These are phyloP conservation scores for Paracentrotus lividus DNA, from an alignment of 53 echinoderm and acorn worm species.

Conservation along the genomic window DNA sequence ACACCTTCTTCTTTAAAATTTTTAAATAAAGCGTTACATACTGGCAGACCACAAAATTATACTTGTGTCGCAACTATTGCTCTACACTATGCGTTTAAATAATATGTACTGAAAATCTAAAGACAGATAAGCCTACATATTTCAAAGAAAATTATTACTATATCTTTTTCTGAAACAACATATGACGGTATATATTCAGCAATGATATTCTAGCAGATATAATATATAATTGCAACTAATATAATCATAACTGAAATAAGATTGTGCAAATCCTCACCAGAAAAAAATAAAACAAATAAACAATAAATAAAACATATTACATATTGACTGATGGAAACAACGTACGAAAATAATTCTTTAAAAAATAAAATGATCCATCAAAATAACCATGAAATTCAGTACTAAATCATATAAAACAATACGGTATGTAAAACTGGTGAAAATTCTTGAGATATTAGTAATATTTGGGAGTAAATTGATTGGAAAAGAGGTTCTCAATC, in stretches of 20 bases:
- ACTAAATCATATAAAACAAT: neutral
- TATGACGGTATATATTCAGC: neutral
- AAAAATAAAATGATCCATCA: neutral
- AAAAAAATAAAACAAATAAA: neutral
- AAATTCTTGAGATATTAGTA: no score
- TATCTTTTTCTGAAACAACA: neutral
- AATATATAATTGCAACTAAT: constrained; percentile 10
- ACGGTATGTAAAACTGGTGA: neutral
- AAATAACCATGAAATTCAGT: neutral
- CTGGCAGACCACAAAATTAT: neutral
- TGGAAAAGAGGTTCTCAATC: no score
- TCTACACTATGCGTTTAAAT: neutral
- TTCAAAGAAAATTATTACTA: neutral
- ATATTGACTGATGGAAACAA: neutral
- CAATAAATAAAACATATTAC: neutral
- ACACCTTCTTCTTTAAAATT: neutral
- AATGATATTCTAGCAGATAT: neutral
- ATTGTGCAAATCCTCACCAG: neutral
- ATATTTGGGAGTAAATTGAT: no score
- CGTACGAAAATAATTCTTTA: neutral
- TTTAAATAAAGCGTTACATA: neutral
- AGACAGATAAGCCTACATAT: neutral
- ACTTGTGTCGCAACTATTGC: neutral
- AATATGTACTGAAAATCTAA: neutral
- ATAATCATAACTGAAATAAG: constrained; percentile 3